Percentiles rank a stretch among this genome's conserved stretches.
These are phyloP conservation scores for Fistularia tabacaria DNA, from an alignment of 2,797 vertebrate genomes.

Conservation along the genomic window DNA sequence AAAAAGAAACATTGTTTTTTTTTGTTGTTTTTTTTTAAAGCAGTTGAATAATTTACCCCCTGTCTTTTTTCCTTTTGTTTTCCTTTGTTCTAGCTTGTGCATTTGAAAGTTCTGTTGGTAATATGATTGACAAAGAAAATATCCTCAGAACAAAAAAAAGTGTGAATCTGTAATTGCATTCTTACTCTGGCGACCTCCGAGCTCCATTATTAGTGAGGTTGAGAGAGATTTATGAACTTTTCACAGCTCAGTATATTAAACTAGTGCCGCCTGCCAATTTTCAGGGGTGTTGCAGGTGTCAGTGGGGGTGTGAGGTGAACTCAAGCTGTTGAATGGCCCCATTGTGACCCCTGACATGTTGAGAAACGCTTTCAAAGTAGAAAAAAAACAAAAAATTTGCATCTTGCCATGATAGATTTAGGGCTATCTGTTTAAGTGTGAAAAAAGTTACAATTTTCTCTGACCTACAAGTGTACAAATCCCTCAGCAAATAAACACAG, in stretches of 20 bases:
- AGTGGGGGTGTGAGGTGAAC: constrained; percentile 66
- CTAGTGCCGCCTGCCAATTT: constrained; percentile 66
- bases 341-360: constrained; percentile 60
- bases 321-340: constrained; percentile 61
- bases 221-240: constrained; percentile 71
- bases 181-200: constrained; percentile 25
- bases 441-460: neutral
- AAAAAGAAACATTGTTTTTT: no score
- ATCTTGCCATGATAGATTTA: constrained; percentile 4
- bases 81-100: no score
- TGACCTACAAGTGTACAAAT: no score
- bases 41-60: no score
- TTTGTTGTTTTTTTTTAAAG: no score
- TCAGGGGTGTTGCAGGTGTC: constrained; percentile 72
- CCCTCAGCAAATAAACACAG: no score
- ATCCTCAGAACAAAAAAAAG: no score
- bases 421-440: constrained; percentile 5
- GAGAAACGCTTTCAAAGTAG: constrained; percentile 9
- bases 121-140: no score
- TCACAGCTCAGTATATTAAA: constrained; percentile 70
- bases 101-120: no score
- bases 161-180: no score
- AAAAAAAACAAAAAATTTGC: constrained; percentile 15
- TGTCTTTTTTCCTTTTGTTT: no score
- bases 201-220: constrained; percentile 51